phyloP scores from a whole-genome alignment of 2,797 vertebrate genomes.

The Labeo calbasu region DNA sequence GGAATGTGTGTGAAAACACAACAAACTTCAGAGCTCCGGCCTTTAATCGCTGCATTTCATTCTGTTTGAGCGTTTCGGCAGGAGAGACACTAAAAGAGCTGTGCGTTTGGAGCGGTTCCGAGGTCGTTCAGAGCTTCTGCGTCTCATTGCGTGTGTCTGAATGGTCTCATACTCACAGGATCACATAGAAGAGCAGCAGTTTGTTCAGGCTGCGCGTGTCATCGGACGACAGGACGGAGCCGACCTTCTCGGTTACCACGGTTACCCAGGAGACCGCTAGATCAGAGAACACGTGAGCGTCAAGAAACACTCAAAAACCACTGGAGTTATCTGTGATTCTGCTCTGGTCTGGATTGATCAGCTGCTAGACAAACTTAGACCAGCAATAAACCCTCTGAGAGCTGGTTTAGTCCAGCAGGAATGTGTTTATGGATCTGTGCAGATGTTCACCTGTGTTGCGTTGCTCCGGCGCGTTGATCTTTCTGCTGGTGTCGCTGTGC shows the following conservation, averaged over 20 bases:
- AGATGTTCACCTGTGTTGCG: constrained; percentile 44
- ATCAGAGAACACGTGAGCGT: constrained; percentile 25
- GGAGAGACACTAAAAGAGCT: not conserved
- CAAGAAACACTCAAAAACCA: not conserved
- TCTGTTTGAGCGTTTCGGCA: not conserved
- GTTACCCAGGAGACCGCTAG: constrained; percentile 65
- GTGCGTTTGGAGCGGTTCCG: no score
- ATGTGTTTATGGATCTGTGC: not conserved
- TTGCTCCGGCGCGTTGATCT: constrained; percentile 21
- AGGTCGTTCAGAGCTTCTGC: not conserved
- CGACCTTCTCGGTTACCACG: constrained; percentile 47
- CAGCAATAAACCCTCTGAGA: not conserved
- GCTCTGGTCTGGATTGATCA: not conserved
- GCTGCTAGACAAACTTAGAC: not conserved
- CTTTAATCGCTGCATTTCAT: not conserved
- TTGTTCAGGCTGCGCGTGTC: constrained; percentile 58
- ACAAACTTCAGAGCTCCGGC: not conserved
- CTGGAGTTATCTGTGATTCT: not conserved
- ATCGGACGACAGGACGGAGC: constrained; percentile 38
- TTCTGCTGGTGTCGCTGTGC: constrained; percentile 47
- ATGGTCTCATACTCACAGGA: constrained; percentile 68
- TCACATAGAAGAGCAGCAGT: constrained; percentile 77
- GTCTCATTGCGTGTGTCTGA: not conserved
- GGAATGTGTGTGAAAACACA: not conserved
- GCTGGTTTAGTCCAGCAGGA: no score